Percentiles rank a stretch among this genome's conserved stretches.
phyloP scores from a whole-genome alignment of 2,797 vertebrate genomes.

The Dicrostonyx torquatus region DNA sequence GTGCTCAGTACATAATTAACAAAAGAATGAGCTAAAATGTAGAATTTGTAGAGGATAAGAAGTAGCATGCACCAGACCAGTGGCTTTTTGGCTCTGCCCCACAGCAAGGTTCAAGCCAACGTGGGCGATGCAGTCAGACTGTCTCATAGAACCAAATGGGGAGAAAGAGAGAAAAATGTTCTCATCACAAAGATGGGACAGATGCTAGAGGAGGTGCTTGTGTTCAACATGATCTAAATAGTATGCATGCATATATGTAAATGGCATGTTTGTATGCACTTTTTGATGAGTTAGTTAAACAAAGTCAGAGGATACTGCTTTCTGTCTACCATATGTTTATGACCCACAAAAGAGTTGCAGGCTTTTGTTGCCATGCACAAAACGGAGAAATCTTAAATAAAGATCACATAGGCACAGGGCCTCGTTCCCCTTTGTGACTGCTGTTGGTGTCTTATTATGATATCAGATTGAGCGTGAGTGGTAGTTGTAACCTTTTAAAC shows the following conservation, averaged over 20 bases:
- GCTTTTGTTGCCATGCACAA: background rate
- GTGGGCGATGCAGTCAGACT: background rate
- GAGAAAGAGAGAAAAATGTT: background rate
- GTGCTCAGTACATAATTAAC: constrained; percentile 22
- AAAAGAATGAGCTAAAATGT: background rate
- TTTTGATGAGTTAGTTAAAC: background rate
- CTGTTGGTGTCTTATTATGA: background rate
- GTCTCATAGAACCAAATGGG: background rate
- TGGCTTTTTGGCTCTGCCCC: background rate
- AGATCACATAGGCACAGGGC: background rate
- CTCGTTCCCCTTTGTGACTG: background rate
- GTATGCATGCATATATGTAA: background rate
- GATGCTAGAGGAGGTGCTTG: background rate
- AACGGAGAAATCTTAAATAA: background rate
- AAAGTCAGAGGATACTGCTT: background rate
- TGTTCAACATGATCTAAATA: background rate
- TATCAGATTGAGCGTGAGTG: constrained; percentile 45
- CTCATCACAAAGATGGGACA: background rate
- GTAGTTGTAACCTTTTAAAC: background rate
- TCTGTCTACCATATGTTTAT: background rate
- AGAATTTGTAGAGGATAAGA: background rate
- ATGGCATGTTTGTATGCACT: background rate
- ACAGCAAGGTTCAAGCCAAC: background rate
- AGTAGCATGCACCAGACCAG: background rate
- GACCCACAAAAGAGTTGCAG: background rate